Evolutionary conservation across 2,888 invertebrate genomes (phyloP).

Genomic region (Scaptomyza cyrtandrae): DNA sequence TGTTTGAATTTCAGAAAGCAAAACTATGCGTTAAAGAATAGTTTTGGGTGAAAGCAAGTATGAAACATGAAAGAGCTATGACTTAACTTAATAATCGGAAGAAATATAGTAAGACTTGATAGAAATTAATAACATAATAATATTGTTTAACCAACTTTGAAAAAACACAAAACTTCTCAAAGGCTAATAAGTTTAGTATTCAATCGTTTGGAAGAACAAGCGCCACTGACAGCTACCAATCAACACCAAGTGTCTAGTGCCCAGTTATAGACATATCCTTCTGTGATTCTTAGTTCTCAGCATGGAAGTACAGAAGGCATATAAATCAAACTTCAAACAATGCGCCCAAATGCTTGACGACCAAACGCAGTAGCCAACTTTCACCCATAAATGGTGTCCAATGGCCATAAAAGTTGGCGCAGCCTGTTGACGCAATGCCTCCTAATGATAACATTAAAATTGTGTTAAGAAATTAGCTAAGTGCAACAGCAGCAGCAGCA

Average conservation of each 20-base stretch:
- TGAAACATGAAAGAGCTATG: too few species aligned
- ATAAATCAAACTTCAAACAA: constrained; percentile 74
- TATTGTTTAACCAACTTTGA: neutral
- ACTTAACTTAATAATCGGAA: too few species aligned
- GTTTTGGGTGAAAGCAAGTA: too few species aligned
- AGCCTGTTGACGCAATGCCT: constrained; percentile 67
- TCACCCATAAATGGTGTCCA: constrained; percentile 72
- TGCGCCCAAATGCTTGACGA: constrained; percentile 45
- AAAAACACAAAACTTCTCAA: neutral
- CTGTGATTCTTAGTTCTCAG: constrained; percentile 41
- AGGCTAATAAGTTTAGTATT: constrained; percentile 1
- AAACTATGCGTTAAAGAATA: too few species aligned
- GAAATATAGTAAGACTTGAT: too few species aligned
- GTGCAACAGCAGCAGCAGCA: constrained; percentile 38
- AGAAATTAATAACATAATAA: too few species aligned
- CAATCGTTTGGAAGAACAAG: constrained; percentile 1
- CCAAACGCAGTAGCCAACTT: constrained; percentile 49
- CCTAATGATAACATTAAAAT: constrained; percentile 78
- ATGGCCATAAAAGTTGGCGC: constrained; percentile 54
- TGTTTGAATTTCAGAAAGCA: too few species aligned
- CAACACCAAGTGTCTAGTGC: constrained; percentile 35
- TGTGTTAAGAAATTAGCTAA: constrained; percentile 78
- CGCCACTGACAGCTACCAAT: constrained; percentile 39
- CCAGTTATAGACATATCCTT: constrained; percentile 35
- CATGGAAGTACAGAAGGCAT: constrained; percentile 28